Evolutionary conservation across 1,140 invertebrate species (phyloP), one percentile per base, ranked within the genome.

Genomic region (Samia ricini): DNA sequence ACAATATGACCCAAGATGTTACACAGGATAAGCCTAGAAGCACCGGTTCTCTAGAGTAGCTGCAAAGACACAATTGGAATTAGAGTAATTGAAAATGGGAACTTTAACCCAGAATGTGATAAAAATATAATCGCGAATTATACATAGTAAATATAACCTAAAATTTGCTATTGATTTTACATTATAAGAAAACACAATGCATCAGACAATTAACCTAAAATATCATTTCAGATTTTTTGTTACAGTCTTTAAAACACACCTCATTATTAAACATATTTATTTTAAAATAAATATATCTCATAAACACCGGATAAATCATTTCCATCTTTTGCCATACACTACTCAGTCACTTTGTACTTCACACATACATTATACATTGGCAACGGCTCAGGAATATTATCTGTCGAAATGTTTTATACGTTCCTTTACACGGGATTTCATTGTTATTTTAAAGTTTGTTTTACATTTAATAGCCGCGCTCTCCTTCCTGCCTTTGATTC

Each of bases 281-380:
- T 42, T 42, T 42, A 42, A 42, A 4, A 15, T 12, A n/a, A n/a
- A 4, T 42, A 12, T 12, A 4, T 42, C 33, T 42, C 33, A 42
- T 42, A 42, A 42, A 42, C 33, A 42, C 33, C 33, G 33, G 33
- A 42, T 42, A 42, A 42, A 42, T 42, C 33, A 42, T 42, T 42
- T 15, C 2, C 33, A 12, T 15, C 33, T 42, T 42, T 42, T 42
- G n/a, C n/a, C 15, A 15, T 42, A 36, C 5, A 42, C 33, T 42
- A 42, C n/a, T n/a, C n/a, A n/a, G 12, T 42, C 33, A 42, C 33
- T 42, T 42, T 15, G 33, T 42, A 42, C 12, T 42, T 42, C 33
- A 15, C 10, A 42, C 3, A 15, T 15, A 42, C 12, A n/a, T n/a
- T n/a, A 42, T 15, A 42, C 8, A 42, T 42, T 42, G 33, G 33